phyloP scores from a whole-genome alignment of 2,113 vertebrate species.

The Protobothrops mucrosquamatus region DNA sequence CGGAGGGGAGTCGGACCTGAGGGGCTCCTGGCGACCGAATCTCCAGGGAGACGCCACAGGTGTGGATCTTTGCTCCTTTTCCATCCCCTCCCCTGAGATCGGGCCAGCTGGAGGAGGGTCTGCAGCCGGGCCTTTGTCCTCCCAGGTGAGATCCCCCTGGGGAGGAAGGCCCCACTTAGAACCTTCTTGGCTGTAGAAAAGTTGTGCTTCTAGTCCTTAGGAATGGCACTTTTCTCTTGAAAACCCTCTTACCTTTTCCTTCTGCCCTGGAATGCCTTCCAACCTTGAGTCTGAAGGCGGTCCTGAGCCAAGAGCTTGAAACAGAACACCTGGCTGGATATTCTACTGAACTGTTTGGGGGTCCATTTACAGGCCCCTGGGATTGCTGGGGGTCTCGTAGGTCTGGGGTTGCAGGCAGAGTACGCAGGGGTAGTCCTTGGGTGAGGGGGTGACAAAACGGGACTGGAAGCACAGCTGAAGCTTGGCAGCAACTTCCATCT shows the following conservation, averaged over 20 bases:
- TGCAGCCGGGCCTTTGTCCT: neutral
- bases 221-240: no score
- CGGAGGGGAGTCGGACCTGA: neutral
- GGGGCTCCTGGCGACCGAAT: neutral
- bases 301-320: neutral
- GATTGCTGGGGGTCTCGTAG: neutral
- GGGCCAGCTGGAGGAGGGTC: neutral
- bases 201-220: neutral
- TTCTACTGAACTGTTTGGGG: neutral
- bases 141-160: neutral
- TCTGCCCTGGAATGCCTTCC: neutral
- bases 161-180: no score
- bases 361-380: neutral
- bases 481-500: neutral
- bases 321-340: neutral
- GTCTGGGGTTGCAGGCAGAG: neutral
- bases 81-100: neutral
- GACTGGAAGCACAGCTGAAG: neutral
- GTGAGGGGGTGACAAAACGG: neutral
- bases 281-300: neutral
- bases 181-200: neutral
- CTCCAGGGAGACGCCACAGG: neutral
- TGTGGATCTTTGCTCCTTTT: neutral
- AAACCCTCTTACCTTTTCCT: no score
- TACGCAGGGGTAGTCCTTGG: neutral